Percentiles rank a stretch among this genome's conserved stretches.
Evolutionary conservation across 2,113 vertebrate species (phyloP).

Genomic region (Psophia crepitans): DNA sequence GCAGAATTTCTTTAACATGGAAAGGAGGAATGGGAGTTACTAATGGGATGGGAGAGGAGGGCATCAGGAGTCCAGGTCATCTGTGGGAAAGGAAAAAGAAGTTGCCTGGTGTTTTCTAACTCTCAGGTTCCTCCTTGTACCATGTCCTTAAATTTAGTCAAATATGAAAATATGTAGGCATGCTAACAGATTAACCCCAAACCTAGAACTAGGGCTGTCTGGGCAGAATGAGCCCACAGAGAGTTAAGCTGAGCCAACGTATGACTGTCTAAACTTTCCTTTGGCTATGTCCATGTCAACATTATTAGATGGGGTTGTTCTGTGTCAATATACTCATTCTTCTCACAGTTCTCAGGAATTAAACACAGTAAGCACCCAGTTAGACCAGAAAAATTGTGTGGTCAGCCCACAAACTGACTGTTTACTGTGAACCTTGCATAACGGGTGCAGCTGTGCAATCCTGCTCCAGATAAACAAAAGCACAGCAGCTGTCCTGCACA

Average conservation of each 20-base stretch:
- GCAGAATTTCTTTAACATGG: background rate
- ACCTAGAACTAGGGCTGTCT: background rate
- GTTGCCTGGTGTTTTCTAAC: background rate
- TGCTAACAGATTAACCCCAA: background rate
- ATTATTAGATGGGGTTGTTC: background rate
- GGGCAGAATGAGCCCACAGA: background rate
- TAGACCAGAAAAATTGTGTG: background rate
- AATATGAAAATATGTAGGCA: background rate
- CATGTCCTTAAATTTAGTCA: background rate
- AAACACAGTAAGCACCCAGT: background rate
- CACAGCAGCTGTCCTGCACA: background rate
- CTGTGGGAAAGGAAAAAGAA: background rate
- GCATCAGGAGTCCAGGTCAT: background rate
- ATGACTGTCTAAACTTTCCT: background rate
- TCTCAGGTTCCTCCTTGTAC: background rate
- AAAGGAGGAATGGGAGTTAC: background rate
- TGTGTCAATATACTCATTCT: background rate
- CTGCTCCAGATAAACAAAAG: background rate
- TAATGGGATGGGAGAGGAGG: rapidly evolving
- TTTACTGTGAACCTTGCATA: background rate
- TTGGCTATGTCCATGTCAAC: background rate
- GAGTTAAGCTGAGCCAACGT: background rate
- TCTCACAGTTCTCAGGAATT: background rate
- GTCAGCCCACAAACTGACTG: background rate
- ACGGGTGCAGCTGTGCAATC: background rate